A percentile compares a stretch with the other conserved stretches of the same genome.
phyloP scores from a whole-genome alignment of 2,797 vertebrate genomes.

The Neomorphus geoffroyi region DNA sequence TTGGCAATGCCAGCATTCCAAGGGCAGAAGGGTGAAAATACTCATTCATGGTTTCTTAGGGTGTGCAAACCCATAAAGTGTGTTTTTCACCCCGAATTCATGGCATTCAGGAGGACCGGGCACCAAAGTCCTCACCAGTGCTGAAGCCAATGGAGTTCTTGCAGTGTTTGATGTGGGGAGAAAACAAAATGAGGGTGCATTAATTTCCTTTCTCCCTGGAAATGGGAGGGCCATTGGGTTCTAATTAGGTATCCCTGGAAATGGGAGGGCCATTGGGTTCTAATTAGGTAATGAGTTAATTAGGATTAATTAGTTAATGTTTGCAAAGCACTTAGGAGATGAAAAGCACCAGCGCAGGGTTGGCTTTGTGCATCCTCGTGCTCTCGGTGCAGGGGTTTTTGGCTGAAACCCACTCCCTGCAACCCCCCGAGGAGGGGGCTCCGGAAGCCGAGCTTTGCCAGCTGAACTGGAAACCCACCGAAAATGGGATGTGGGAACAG shows the following conservation, averaged over 20 bases:
- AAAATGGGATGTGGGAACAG: not conserved
- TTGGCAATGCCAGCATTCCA: not conserved
- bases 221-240: conserved; percentile 17
- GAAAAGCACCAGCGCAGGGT: not conserved
- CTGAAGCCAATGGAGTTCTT: not conserved
- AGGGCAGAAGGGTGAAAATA: not conserved
- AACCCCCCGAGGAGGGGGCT: not conserved
- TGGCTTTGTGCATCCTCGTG: not conserved
- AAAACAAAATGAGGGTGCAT: not conserved
- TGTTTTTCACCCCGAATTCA: not conserved
- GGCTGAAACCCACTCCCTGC: not conserved
- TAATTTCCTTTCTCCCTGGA: not conserved
- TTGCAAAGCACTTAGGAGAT: conserved; percentile 54
- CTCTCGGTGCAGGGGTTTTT: not conserved
- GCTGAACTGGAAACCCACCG: not conserved
- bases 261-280: conserved; percentile 6
- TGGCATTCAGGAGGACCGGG: accelerated
- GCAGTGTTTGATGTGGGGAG: not conserved
- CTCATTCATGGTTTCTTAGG: not conserved
- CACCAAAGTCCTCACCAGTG: accelerated
- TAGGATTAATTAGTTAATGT: conserved; percentile 68
- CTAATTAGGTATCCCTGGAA: conserved; percentile 48
- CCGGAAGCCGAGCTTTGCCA: not conserved
- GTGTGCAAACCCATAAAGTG: not conserved
- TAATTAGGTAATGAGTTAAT: conserved; percentile 65